These are phyloP conservation scores for Pungitius pungitius DNA, from an alignment of 2,113 vertebrate genomes.

Conservation along the genomic window DNA sequence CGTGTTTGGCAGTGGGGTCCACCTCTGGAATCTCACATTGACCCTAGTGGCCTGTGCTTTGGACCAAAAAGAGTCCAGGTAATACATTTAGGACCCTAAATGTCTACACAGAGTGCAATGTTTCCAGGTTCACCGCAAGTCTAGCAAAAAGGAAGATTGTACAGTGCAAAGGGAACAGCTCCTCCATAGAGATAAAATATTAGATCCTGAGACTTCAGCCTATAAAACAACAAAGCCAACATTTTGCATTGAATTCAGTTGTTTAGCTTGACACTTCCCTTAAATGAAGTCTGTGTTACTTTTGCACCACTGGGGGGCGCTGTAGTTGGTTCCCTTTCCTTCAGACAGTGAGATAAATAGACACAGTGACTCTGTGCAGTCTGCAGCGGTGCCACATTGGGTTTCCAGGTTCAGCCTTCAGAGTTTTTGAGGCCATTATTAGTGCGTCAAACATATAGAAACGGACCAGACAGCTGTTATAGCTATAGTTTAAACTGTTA, in stretches of 20 bases:
- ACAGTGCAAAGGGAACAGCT: background rate
- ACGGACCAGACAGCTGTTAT: too few relatives aligned
- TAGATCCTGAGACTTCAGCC: background rate
- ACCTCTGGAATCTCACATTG: background rate
- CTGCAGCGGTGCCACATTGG: too few relatives aligned
- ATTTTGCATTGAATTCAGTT: background rate
- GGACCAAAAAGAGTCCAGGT: conserved; percentile 16
- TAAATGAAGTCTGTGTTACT: background rate
- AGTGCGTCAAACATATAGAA: too few relatives aligned
- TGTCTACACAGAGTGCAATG: background rate
- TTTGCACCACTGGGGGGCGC: background rate
- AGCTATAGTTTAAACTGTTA: background rate
- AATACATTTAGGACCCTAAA: background rate
- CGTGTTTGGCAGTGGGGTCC: conserved; percentile 26
- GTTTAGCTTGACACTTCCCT: background rate
- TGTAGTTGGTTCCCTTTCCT: background rate
- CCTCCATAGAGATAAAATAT: conserved; percentile 26
- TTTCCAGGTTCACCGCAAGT: background rate
- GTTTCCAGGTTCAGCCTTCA: too few relatives aligned
- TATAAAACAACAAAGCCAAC: background rate
- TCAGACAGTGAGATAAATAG: background rate
- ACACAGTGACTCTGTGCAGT: background rate
- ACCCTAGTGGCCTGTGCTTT: conserved; percentile 26
- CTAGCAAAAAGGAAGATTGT: background rate
- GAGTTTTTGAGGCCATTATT: too few relatives aligned